phyloP scores from a whole-genome alignment of 1,140 invertebrate genomes.

The Aporrectodea caliginosa region DNA sequence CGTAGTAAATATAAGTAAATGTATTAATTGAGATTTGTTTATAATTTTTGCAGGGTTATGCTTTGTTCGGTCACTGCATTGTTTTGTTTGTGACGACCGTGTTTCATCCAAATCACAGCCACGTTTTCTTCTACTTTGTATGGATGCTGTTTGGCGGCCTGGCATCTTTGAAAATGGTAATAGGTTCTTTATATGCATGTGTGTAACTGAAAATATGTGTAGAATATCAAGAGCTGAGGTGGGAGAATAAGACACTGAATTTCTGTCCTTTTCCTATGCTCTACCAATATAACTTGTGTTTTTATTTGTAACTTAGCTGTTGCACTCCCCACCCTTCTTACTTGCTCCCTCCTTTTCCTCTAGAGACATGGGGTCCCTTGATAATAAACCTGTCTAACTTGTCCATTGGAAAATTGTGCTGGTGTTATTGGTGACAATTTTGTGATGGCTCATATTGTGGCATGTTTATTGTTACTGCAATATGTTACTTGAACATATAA shows the following conservation, averaged over 20 bases:
- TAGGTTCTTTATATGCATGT: background rate
- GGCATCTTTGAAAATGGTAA: conserved; percentile 52
- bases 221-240: background rate
- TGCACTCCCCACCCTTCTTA: too few relatives aligned
- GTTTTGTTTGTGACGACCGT: conserved; percentile 53
- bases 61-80: conserved; percentile 53
- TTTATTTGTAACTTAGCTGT: too few relatives aligned
- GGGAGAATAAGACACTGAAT: background rate
- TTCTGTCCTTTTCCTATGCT: background rate
- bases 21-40: background rate
- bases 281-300: background rate
- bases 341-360: too few relatives aligned
- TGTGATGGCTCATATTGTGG: too few relatives aligned
- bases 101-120: conserved; percentile 53
- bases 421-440: too few relatives aligned
- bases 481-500: too few relatives aligned
- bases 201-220: background rate
- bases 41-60: conserved; percentile 53
- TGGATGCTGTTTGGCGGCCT: conserved; percentile 54
- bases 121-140: conserved; percentile 54
- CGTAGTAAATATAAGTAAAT: background rate
- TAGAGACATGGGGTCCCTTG: too few relatives aligned
- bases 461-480: too few relatives aligned
- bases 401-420: too few relatives aligned
- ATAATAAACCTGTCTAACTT: too few relatives aligned